Evolutionary conservation across 2,113 vertebrate genomes (phyloP).

Genomic region (Fregetta grallaria): DNA sequence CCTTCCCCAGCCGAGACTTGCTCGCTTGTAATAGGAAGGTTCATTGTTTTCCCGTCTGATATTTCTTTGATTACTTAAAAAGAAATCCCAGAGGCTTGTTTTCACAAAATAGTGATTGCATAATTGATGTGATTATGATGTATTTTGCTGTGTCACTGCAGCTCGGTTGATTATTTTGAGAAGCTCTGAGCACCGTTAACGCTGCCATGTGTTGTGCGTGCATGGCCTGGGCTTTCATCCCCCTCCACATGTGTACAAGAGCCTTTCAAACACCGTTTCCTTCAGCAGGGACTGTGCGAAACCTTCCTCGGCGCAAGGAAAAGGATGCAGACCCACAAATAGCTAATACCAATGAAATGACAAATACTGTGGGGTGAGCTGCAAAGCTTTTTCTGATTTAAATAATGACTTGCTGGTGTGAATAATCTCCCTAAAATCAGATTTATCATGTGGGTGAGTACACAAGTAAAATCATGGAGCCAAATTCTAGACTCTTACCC

Average conservation of each 20-base stretch:
- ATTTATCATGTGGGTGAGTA: neutral
- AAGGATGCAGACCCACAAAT: neutral
- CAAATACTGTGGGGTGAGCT: neutral
- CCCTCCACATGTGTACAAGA: neutral
- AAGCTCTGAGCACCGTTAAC: slow-evolving; percentile 24
- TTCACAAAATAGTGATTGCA: slow-evolving; percentile 61
- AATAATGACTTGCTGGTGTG: neutral
- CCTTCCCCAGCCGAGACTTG: neutral
- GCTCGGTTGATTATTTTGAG: slow-evolving; percentile 47
- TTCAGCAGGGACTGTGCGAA: neutral
- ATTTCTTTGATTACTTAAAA: slow-evolving; percentile 68
- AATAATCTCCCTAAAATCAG: neutral
- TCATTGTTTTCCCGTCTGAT: slow-evolving; percentile 47
- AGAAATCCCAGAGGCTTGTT: slow-evolving; percentile 64
- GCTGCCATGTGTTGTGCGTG: neutral
- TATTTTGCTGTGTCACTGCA: slow-evolving; percentile 52
- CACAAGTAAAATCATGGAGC: neutral
- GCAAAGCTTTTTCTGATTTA: neutral
- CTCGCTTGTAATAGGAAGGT: slow-evolving; percentile 20
- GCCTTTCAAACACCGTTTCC: neutral
- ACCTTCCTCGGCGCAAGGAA: neutral
- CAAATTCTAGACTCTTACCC: neutral
- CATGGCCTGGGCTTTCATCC: neutral
- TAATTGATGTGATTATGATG: slow-evolving; percentile 61
- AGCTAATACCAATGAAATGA: neutral